A percentile compares a stretch with the other conserved stretches of the same genome.
phyloP scores from a whole-genome alignment of 1,140 invertebrate genomes.

The Rhyacophila brunnea region DNA sequence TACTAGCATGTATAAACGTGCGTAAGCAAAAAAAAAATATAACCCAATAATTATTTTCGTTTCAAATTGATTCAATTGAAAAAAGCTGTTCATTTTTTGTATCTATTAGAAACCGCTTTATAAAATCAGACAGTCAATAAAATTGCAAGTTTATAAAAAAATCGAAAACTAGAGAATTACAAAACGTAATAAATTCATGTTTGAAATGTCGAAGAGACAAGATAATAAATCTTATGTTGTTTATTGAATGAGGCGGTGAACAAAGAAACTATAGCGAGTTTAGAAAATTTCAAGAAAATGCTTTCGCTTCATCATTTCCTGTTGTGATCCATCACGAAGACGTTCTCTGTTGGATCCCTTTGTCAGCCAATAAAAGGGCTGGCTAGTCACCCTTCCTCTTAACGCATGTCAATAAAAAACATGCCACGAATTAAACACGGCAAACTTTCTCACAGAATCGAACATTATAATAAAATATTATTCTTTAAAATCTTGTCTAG shows the following conservation, averaged over 20 bases:
- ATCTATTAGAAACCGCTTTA: neutral
- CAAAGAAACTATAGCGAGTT: conserved; percentile 6
- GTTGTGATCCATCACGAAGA: conserved; percentile 31
- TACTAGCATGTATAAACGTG: no score
- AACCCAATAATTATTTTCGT: neutral
- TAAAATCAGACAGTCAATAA: no score
- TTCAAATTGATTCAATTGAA: no score
- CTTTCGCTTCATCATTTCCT: conserved; percentile 34
- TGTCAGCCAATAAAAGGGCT: neutral
- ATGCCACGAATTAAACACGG: no score
- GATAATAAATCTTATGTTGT: conserved; percentile 15
- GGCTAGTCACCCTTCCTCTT: no score
- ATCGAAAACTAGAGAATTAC: no score
- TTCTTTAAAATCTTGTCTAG: no score
- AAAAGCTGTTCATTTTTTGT: no score
- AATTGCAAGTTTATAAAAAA: no score
- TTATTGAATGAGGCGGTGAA: conserved; percentile 2
- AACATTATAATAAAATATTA: no score
- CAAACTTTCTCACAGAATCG: no score
- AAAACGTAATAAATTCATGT: conserved; percentile 21
- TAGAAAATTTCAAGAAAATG: conserved; percentile 23
- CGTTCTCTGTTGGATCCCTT: neutral
- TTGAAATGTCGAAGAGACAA: conserved; percentile 1
- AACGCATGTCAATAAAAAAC: no score
- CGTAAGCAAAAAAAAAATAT: neutral